Conservation (phyloP, 1,140 invertebrate genomes). For the Caenorhabditis latens region DNA sequence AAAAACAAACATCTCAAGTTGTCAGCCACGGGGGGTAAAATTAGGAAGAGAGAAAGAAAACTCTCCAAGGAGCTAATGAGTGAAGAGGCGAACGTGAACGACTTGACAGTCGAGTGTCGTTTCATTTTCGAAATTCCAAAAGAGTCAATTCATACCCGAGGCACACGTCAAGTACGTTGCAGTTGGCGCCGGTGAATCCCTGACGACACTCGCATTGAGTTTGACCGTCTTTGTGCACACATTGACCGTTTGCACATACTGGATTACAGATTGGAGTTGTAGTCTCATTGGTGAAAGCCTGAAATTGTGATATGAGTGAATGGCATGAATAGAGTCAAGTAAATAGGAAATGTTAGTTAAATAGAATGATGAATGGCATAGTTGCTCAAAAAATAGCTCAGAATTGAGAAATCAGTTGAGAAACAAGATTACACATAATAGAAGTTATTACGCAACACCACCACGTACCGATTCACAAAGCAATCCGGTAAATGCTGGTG, state of each 20-base stretch:
- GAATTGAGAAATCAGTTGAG: constrained; percentile 11
- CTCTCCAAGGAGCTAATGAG: constrained; percentile 30
- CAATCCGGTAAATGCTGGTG: constrained; percentile 64
- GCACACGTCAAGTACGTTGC: constrained; percentile 69
- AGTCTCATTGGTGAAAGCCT: constrained; percentile 9
- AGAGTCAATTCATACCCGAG: constrained; percentile 60
- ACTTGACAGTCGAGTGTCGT: constrained; percentile 47
- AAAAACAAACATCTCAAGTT: constrained; percentile 53
- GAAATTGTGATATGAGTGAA: not conserved
- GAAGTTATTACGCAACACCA: constrained; percentile 9
- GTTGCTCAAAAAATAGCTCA: too few species aligned
- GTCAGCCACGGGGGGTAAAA: not conserved
- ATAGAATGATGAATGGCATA: too few species aligned
- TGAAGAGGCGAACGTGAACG: constrained; percentile 55
- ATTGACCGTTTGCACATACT: constrained; percentile 65
- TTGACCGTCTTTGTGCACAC: constrained; percentile 57
- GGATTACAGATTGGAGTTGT: constrained; percentile 60
- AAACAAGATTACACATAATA: constrained; percentile 53
- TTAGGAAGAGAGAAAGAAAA: not conserved
- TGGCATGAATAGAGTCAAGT: too few species aligned
- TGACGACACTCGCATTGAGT: constrained; percentile 67
- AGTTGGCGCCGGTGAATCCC: constrained; percentile 69
- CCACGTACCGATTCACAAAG: constrained; percentile 59
- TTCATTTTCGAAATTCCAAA: constrained; percentile 31
- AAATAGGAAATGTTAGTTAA: too few species aligned